Percentiles rank a stretch among this genome's conserved stretches.
Evolutionary conservation across 1,140 invertebrate species (phyloP).

Genomic region (Brachystomella parvula): DNA sequence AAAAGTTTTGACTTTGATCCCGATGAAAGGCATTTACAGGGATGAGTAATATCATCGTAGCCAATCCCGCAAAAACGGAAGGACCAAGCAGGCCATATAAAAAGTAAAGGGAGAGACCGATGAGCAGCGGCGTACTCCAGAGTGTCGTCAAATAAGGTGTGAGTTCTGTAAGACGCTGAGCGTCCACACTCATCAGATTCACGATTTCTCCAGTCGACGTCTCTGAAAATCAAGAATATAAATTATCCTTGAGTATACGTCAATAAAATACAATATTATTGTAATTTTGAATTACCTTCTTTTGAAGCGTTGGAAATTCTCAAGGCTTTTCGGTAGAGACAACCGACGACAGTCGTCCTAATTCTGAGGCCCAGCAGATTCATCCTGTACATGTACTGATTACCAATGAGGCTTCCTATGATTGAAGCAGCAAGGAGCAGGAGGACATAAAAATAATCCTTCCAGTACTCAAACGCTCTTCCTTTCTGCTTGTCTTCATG

Average conservation of each 20-base stretch:
- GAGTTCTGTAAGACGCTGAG: conserved; percentile 6
- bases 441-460: conserved; percentile 72
- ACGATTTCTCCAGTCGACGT: conserved; percentile 50
- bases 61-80: conserved; percentile 47
- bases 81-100: conserved; percentile 46
- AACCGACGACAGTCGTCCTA: conserved; percentile 79
- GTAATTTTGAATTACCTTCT: conserved; percentile 47
- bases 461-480: conserved; percentile 59
- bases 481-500: conserved; percentile 35
- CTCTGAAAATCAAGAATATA: conserved; percentile 25
- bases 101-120: conserved; percentile 42
- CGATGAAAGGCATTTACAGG: conserved; percentile 47
- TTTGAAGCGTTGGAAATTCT: conserved; percentile 66
- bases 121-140: conserved; percentile 6
- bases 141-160: conserved; percentile 3
- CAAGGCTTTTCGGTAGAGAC: conserved; percentile 79
- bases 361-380: conserved; percentile 84
- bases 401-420: conserved; percentile 76
- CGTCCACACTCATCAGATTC: conserved; percentile 53
- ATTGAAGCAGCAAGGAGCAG: conserved; percentile 69
- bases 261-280: not conserved
- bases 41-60: conserved; percentile 46
- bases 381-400: conserved; percentile 86
- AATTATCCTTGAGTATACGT: not conserved
- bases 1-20: conserved; percentile 43